These are phyloP conservation scores for Camponotus fellah DNA, from an alignment of 2,888 invertebrate species.

Conservation along the genomic window DNA sequence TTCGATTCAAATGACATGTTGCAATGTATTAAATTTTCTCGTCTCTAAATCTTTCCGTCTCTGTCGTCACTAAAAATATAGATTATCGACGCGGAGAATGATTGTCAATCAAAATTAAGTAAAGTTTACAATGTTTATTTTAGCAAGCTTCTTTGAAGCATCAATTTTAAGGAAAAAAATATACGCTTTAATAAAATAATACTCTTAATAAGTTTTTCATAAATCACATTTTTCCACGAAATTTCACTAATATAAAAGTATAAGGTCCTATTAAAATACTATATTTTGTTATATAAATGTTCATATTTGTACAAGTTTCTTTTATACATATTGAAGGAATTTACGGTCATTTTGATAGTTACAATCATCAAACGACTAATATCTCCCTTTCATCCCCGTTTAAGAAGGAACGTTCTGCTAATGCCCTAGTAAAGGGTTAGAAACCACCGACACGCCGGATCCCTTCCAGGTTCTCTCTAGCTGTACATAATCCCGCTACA, in stretches of 20 bases:
- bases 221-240: background rate
- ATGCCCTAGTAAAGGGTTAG: slow-evolving; percentile 46
- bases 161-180: background rate
- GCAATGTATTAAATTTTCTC: background rate
- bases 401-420: slow-evolving; percentile 42
- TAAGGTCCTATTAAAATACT: background rate
- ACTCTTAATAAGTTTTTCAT: background rate
- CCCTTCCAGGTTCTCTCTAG: slow-evolving; percentile 38
- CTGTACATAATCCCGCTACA: slow-evolving; percentile 51
- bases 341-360: background rate
- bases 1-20: background rate
- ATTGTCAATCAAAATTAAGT: background rate
- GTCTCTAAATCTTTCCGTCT: background rate
- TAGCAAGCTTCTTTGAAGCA: background rate
- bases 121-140: background rate
- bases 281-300: background rate
- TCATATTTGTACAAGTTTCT: background rate
- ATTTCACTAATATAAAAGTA: background rate
- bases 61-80: background rate
- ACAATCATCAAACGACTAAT: background rate
- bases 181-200: background rate
- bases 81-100: background rate
- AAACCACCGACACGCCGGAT: slow-evolving; percentile 46
- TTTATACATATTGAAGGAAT: background rate
- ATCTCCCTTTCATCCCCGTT: slow-evolving; percentile 10